Evolutionary conservation across 2,888 invertebrate species (phyloP).

Genomic region (Drosophila tanythrix): DNA sequence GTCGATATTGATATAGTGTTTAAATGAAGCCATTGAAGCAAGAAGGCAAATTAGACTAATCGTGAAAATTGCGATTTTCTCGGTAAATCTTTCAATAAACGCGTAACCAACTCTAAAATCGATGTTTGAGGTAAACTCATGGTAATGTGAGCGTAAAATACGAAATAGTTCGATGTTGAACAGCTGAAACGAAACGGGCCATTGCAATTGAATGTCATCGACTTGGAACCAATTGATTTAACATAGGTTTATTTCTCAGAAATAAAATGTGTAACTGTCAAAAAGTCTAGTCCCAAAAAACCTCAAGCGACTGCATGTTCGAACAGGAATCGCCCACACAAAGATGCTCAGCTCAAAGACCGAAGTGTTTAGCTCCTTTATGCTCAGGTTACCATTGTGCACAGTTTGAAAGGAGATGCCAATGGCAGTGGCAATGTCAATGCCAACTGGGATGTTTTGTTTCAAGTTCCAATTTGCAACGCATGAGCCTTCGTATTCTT

Average conservation of each 20-base stretch:
- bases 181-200: slow-evolving; percentile 67
- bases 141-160: slow-evolving; percentile 59
- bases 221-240: slow-evolving; percentile 80
- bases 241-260: slow-evolving; percentile 63
- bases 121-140: slow-evolving; percentile 26
- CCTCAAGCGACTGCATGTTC: slow-evolving; percentile 23
- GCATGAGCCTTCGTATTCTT: slow-evolving; percentile 63
- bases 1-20: slow-evolving; percentile 28
- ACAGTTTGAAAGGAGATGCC: slow-evolving; percentile 43
- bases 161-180: slow-evolving; percentile 60
- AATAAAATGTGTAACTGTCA: slow-evolving; percentile 69
- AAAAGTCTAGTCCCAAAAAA: slow-evolving; percentile 37
- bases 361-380: slow-evolving; percentile 44
- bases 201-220: slow-evolving; percentile 70
- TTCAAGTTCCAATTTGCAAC: slow-evolving; percentile 71
- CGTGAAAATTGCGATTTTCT: slow-evolving; percentile 76
- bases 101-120: slow-evolving; percentile 56
- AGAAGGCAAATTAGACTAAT: slow-evolving; percentile 55
- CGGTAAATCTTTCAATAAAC: slow-evolving; percentile 48
- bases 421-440: slow-evolving; percentile 24
- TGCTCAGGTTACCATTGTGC: slow-evolving; percentile 30
- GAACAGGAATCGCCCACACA: slow-evolving; percentile 38
- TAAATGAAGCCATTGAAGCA: slow-evolving; percentile 59
- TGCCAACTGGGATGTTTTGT: slow-evolving; percentile 51
- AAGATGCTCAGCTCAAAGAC: slow-evolving; percentile 8